A percentile compares a stretch with the other conserved stretches of the same genome.
These are phyloP conservation scores for Pseudopleuronectes americanus DNA, from an alignment of 2,797 vertebrate genomes.

Conservation along the genomic window DNA sequence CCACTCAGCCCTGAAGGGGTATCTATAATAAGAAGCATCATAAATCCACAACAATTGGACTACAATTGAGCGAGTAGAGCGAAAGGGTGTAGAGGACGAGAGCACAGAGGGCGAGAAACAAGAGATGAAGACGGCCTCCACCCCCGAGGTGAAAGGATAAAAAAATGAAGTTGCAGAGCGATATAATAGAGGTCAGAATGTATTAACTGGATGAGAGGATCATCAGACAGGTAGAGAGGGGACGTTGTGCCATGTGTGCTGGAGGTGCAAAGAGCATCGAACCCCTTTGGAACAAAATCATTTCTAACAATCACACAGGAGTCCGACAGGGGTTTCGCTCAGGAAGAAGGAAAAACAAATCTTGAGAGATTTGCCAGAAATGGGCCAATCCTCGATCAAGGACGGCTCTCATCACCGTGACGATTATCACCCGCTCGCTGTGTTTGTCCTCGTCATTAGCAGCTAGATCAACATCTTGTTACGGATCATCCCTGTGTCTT, in stretches of 20 bases:
- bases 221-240: slow-evolving; percentile 45
- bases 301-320: slow-evolving; percentile 25
- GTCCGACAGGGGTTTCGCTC: not conserved
- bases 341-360: not conserved
- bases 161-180: slow-evolving; percentile 47
- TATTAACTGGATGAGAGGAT: slow-evolving; percentile 56
- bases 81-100: not conserved
- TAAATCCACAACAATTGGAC: slow-evolving; percentile 49
- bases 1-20: slow-evolving; percentile 44
- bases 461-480: slow-evolving; percentile 10
- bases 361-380: not conserved
- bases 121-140: not conserved
- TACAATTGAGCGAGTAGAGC: not conserved
- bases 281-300: slow-evolving; percentile 17
- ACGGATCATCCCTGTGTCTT: slow-evolving; percentile 22
- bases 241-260: slow-evolving; percentile 12
- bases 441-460: slow-evolving; percentile 1
- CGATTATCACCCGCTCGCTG: slow-evolving; percentile 2
- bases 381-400: slow-evolving; percentile 9
- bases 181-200: slow-evolving; percentile 55
- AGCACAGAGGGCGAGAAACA: not conserved
- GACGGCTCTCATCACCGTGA: not conserved
- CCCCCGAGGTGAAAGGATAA: slow-evolving; percentile 45
- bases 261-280: slow-evolving; percentile 28
- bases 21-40: slow-evolving; percentile 63